These are phyloP conservation scores for Doris montereyensis DNA, from an alignment of 2,888 invertebrate genomes.

Conservation along the genomic window DNA sequence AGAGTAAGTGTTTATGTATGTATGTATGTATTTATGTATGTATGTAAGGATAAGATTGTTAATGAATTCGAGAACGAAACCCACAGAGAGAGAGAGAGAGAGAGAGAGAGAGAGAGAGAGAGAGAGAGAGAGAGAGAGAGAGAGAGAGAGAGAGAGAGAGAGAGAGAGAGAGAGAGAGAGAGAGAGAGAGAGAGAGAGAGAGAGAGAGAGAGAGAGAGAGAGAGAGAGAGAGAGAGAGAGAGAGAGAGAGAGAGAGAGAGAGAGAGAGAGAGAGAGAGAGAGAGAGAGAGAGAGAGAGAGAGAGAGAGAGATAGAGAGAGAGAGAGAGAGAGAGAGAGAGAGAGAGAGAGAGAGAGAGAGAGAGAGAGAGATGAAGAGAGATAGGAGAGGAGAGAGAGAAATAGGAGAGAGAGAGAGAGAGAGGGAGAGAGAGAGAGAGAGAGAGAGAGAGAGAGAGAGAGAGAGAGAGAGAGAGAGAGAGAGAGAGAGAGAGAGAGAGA, in stretches of 20 bases:
- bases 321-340: not conserved
- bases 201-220: slow-evolving; percentile 4
- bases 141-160: not conserved
- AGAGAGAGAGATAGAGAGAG: too few species aligned
- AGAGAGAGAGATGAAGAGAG: too few species aligned
- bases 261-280: not conserved
- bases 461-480: slow-evolving; percentile 11
- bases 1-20: too few species aligned
- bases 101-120: slow-evolving; percentile 26
- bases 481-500: not conserved
- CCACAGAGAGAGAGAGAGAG: not conserved
- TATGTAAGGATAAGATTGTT: not conserved
- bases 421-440: not conserved
- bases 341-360: too few species aligned
- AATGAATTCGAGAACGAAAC: not conserved
- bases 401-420: not conserved
- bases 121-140: not conserved
- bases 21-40: too few species aligned
- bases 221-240: not conserved
- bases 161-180: not conserved
- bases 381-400: too few species aligned
- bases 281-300: not conserved
- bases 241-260: not conserved
- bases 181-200: slow-evolving; percentile 11
- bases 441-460: not conserved